A percentile compares a stretch with the other conserved stretches of the same genome.
Evolutionary conservation across 2,797 vertebrate genomes (phyloP).

Genomic region (Sebastolobus altivelis): DNA sequence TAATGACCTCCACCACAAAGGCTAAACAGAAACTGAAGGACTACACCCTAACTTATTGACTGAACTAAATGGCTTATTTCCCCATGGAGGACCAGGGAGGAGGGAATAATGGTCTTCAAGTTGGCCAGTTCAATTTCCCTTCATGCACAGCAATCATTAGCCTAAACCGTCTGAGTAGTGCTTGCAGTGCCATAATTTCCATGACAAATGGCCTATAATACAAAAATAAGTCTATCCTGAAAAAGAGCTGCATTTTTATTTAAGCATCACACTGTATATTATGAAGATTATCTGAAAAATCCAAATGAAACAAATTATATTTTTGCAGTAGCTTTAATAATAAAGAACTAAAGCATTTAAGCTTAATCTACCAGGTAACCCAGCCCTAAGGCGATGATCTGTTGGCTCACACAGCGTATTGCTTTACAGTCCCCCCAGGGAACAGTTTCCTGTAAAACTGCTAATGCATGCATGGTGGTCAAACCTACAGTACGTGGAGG

Average conservation of each 20-base stretch:
- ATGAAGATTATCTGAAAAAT: neutral
- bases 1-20: conserved; percentile 56
- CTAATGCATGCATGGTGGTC: conserved; percentile 73
- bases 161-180: conserved; percentile 12
- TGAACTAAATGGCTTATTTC: conserved; percentile 69
- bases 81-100: conserved; percentile 43
- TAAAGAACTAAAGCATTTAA: conserved; percentile 4
- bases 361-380: conserved; percentile 50
- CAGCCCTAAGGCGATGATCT: conserved; percentile 27
- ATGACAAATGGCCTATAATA: conserved; percentile 5
- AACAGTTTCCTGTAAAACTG: conserved; percentile 74
- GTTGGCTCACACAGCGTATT: conserved; percentile 39
- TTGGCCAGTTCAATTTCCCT: conserved; percentile 53
- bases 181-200: conserved; percentile 16
- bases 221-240: neutral
- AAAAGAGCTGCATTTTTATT: neutral
- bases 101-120: conserved; percentile 56
- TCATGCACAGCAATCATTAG: conserved; percentile 35
- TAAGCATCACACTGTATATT: neutral
- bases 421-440: conserved; percentile 56
- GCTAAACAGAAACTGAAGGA: conserved; percentile 51
- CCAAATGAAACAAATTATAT: neutral
- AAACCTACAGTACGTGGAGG: conserved; percentile 44
- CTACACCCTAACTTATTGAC: conserved; percentile 72
- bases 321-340: neutral